phyloP scores from a whole-genome alignment of 2,797 vertebrate species.

The Lepilemur ruficaudatus region DNA sequence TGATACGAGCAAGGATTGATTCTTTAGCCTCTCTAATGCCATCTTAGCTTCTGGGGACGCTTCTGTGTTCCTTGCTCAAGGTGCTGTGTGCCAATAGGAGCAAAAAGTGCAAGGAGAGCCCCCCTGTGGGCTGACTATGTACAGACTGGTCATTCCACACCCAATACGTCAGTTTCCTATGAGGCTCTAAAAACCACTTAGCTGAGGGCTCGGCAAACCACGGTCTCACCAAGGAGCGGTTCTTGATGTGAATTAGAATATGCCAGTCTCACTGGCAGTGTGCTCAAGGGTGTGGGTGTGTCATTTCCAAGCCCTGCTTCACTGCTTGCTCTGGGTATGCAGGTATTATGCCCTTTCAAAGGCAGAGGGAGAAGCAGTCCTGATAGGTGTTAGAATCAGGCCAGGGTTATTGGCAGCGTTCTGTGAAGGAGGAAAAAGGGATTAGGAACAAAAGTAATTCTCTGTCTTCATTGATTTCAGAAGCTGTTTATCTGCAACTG shows the following conservation, averaged over 20 bases:
- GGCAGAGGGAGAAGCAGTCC: neutral
- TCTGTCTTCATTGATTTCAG: conserved; percentile 67
- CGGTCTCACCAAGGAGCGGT: neutral
- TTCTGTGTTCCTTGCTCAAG: neutral
- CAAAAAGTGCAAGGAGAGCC: neutral
- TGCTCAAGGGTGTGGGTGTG: neutral
- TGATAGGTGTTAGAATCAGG: conserved; percentile 53
- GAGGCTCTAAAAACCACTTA: neutral
- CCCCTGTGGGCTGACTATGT: neutral
- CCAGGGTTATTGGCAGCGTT: conserved; percentile 57
- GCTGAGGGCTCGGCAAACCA: neutral
- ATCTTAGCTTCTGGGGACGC: neutral
- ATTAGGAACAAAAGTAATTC: conserved; percentile 68
- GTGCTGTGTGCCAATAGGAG: neutral
- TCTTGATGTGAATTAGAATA: neutral
- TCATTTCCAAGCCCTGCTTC: neutral
- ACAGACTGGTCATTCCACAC: neutral
- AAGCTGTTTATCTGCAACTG: conserved; percentile 48
- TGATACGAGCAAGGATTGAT: neutral
- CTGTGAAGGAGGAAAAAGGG: conserved; percentile 58
- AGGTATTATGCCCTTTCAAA: neutral
- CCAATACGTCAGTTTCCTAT: neutral
- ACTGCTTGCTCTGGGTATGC: neutral
- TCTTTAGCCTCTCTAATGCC: neutral
- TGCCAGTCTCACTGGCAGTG: rapidly evolving